Base-by-base conservation (phyloP, 1,140 invertebrate species). In the Panulirus ornatus region DNA sequence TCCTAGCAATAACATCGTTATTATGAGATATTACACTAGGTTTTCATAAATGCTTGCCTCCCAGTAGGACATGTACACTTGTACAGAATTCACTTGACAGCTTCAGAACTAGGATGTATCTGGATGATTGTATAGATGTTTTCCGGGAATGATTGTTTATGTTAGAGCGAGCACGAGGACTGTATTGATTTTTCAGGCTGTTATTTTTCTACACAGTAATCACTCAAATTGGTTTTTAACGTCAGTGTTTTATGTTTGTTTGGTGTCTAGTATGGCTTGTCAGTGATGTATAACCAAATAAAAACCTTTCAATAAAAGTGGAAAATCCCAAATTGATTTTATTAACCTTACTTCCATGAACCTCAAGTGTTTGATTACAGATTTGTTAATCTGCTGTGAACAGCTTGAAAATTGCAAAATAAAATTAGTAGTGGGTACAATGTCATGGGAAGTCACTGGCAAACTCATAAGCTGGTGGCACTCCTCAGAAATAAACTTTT, bases 241-340 rank as follows among this genome's bases (percentile, higher is more conserved):
- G 58, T 84, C 81, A 38, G 58, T 84, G 81, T 84, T 70, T 63
- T 84, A 70, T 84, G 58, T 84, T 84, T 63, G 58, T 84, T 63
- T 84, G 76, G 42, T 79, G 76, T 84, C 22, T 84, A 84, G 81
- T 84, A 40, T 36, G 70, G 81, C 81, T 70, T 84, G 58, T 84
- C 51, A 63, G 81, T 84, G 81, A 63, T 70, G 81, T 84, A 84
- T 84, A 84, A 84, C 81, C 54, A 84, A 71, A 84, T 84, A 70
- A 70, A 84, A 70, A 84, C 30, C 58, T 66, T 66, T 30, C 42
- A 78, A 78, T 78, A 78, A 78, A 78, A 44, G 73, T 22, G 73
- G 73, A 40, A 76, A 76, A 76, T 58, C 54, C 54, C 44, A n/a
- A n/a, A n/a, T n/a, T n/a, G n/a, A n/a, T n/a, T n/a, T n/a, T n/a